Base-by-base conservation (phyloP, 2,888 invertebrate genomes). In the Acanthoscelides obtectus region DNA sequence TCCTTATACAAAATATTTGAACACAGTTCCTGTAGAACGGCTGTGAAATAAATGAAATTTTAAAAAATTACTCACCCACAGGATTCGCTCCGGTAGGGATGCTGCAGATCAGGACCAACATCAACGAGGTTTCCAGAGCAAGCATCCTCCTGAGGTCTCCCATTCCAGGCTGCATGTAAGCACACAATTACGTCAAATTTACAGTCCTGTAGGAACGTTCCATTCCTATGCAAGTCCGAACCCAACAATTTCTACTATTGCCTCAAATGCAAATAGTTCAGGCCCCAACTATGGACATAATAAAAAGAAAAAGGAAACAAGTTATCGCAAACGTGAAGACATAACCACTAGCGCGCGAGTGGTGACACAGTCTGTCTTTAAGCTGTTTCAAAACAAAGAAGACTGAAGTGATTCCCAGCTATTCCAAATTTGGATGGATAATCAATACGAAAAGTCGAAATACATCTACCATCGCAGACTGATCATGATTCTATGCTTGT, bases 21-120 rank as follows among this genome's bases (percentile, higher is more conserved):
- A 94, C 95, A 83, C 96, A 96, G 86, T 96, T 96, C 78, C 94
- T 90, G 73, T 94, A 91, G 85, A 94, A 94, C 69, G 92, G 88
- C 76, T 92, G 93, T 84, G 73, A 67, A 82, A 81, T 68, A 73
- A 66, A 66, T n/a, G n/a, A n/a, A n/a, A n/a, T n/a, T n/a, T n/a
- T 45, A 6, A 6, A 45, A 45, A 45, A 45, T 12, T 1, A 45
- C 45, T 45, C 45, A 45, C 45, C 45, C 1, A 45, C 12, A 45
- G 45, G 45, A 12, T 45, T 45, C 1, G 45, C 45, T 45, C 17
- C 45, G 5, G 17, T 45, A 12, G 45, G 45, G 45, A 45, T 45
- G 45, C 45, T 45, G 45, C 45, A 45, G 5, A 45, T 6, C 45
- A 45, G 45, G 12, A 45, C 45, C 45, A 45, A 45, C 45, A 45